Percentiles rank a stretch among this genome's conserved stretches.
These are phyloP conservation scores for Micrasema minimum DNA, from an alignment of 1,140 invertebrate species.

Conservation along the genomic window DNA sequence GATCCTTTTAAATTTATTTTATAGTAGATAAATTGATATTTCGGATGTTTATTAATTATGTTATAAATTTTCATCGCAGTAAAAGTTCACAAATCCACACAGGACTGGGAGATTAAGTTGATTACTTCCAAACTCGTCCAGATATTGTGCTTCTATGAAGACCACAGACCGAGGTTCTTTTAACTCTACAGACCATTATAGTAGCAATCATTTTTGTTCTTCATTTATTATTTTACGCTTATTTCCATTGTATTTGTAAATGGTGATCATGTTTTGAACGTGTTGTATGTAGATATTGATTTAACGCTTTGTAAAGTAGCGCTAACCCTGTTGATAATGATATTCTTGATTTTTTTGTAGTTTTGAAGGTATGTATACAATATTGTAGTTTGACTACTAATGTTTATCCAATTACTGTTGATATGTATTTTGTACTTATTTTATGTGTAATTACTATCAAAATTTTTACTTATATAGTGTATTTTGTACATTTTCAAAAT, in stretches of 20 bases:
- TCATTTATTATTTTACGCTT: slow-evolving; percentile 32
- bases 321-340: slow-evolving; percentile 17
- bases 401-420: slow-evolving; percentile 21
- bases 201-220: slow-evolving; percentile 48
- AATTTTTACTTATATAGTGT: background rate
- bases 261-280: slow-evolving; percentile 17
- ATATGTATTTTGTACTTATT: slow-evolving; percentile 33
- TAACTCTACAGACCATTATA: slow-evolving; percentile 43
- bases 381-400: slow-evolving; percentile 22
- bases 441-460: too few species aligned
- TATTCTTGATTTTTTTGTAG: slow-evolving; percentile 47
- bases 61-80: slow-evolving; percentile 12
- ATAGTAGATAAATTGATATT: background rate
- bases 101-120: slow-evolving; percentile 3
- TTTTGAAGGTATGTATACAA: slow-evolving; percentile 17
- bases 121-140: slow-evolving; percentile 7
- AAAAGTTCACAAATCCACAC: slow-evolving; percentile 8
- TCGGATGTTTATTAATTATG: too few species aligned
- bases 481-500: background rate
- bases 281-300: slow-evolving; percentile 37
- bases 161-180: slow-evolving; percentile 7
- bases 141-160: background rate
- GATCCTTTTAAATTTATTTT: slow-evolving; percentile 1
- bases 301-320: slow-evolving; percentile 21
- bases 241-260: slow-evolving; percentile 21